phyloP scores from a whole-genome alignment of 2,888 invertebrate genomes.

The Ophion ellenae region DNA sequence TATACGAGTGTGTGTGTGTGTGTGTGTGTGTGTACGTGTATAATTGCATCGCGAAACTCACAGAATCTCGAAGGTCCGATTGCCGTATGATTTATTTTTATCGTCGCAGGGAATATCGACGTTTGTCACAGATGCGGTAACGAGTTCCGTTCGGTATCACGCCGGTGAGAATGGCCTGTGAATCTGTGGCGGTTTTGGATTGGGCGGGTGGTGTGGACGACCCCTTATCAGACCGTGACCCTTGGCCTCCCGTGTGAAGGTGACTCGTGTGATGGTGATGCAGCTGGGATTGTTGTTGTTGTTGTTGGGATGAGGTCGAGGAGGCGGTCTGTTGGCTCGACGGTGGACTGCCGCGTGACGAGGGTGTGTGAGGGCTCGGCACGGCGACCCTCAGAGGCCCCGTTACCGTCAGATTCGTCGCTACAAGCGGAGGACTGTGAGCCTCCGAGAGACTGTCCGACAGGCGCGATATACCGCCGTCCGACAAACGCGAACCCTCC shows the following conservation, averaged over 20 bases:
- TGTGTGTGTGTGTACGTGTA: constrained; percentile 4
- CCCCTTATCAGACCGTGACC: constrained; percentile 79
- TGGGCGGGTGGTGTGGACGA: constrained; percentile 80
- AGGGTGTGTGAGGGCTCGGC: constrained; percentile 83
- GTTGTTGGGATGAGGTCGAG: constrained; percentile 65
- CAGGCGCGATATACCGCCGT: constrained; percentile 81
- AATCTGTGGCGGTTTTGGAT: constrained; percentile 82
- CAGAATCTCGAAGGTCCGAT: constrained; percentile 74
- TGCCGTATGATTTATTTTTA: constrained; percentile 67
- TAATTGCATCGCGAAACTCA: constrained; percentile 66
- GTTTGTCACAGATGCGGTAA: constrained; percentile 53
- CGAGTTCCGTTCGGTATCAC: constrained; percentile 77
- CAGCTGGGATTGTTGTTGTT: constrained; percentile 48
- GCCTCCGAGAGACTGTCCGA: constrained; percentile 82
- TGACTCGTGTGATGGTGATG: constrained; percentile 55
- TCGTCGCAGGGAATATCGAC: constrained; percentile 62
- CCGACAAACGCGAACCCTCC: constrained; percentile 81
- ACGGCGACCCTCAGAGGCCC: constrained; percentile 82
- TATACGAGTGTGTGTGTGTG: background rate
- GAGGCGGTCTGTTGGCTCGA: constrained; percentile 68
- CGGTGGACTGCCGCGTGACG: constrained; percentile 81
- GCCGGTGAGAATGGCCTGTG: constrained; percentile 83
- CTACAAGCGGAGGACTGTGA: constrained; percentile 82
- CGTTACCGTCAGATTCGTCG: constrained; percentile 82
- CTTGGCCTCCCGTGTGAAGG: constrained; percentile 75